phyloP scores from a whole-genome alignment of 2,113 vertebrate genomes.

The Typhlomys cinereus region DNA sequence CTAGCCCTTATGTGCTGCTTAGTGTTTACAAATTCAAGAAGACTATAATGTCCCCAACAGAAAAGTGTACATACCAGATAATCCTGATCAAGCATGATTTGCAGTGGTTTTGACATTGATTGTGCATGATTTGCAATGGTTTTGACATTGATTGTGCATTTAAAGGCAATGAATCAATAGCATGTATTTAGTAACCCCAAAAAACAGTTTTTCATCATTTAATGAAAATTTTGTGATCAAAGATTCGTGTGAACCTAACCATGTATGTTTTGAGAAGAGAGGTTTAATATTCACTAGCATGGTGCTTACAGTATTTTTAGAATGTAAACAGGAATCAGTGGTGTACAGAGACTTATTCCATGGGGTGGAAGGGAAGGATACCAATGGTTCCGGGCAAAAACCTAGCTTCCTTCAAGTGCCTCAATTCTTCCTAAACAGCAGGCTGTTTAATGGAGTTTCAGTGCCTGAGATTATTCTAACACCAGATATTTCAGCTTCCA shows the following conservation, averaged over 20 bases:
- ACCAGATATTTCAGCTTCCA: neutral
- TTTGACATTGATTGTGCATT: neutral
- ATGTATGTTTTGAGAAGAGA: neutral
- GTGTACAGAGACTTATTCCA: neutral
- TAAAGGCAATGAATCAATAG: neutral
- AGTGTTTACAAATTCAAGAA: neutral
- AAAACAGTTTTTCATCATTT: neutral
- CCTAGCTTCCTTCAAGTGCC: neutral
- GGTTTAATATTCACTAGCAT: neutral
- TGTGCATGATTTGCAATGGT: neutral
- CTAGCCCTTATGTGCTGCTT: rapidly evolving
- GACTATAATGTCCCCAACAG: neutral
- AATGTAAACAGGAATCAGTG: neutral
- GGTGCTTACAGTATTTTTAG: neutral
- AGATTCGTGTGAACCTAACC: too few relatives aligned
- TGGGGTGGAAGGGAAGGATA: neutral
- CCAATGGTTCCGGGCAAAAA: neutral
- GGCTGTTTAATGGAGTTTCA: neutral
- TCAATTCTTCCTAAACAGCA: neutral
- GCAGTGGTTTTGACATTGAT: neutral
- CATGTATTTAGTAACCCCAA: neutral
- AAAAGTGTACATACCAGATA: neutral
- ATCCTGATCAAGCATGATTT: neutral
- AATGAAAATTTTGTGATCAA: neutral
- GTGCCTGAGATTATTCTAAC: neutral